phyloP scores from a whole-genome alignment of 2,113 vertebrate genomes.

The Triplophysa dalaica region DNA sequence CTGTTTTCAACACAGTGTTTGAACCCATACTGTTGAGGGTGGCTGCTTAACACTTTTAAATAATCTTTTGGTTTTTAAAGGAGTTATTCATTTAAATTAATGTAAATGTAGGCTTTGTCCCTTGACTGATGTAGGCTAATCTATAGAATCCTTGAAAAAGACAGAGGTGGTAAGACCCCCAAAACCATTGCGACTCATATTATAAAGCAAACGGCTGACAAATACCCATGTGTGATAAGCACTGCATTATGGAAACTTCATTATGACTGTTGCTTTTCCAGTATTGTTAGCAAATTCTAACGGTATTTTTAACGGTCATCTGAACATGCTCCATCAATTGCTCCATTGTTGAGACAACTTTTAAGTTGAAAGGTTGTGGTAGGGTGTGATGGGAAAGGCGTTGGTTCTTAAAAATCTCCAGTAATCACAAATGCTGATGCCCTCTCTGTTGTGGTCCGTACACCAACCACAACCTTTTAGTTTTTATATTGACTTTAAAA shows the following conservation, averaged over 20 bases:
- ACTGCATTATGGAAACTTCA: not conserved
- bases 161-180: not conserved
- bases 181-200: not conserved
- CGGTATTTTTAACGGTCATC: too few relatives aligned
- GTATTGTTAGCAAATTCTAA: not conserved
- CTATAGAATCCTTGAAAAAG: not conserved
- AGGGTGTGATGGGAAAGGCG: not conserved
- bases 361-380: not conserved
- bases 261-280: conserved; percentile 9
- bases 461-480: too few relatives aligned
- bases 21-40: too few relatives aligned
- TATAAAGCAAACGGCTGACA: too few relatives aligned
- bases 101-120: not conserved
- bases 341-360: not conserved
- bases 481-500: too few relatives aligned
- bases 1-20: too few relatives aligned
- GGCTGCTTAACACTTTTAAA: not conserved
- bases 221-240: not conserved
- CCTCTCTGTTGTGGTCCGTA: too few relatives aligned
- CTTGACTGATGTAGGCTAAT: not conserved
- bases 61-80: not conserved
- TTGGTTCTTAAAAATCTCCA: not conserved
- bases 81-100: not conserved
- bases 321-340: too few relatives aligned
- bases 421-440: not conserved